Percentiles rank a stretch among this genome's conserved stretches.
These are phyloP conservation scores for Anguilla megastoma DNA, from an alignment of 2,797 vertebrate genomes.

Conservation along the genomic window DNA sequence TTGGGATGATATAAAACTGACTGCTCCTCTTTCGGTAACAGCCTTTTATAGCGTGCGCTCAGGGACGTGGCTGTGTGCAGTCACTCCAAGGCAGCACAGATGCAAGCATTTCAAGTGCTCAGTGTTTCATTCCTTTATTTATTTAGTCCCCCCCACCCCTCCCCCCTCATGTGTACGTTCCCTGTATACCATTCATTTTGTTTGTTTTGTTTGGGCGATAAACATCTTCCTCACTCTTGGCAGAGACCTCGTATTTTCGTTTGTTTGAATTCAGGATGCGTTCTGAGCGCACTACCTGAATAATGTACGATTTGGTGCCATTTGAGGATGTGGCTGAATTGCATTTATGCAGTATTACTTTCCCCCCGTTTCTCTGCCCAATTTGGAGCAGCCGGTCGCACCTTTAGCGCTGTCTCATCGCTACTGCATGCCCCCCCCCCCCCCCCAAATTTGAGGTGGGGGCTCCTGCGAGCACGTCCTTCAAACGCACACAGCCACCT, in stretches of 20 bases:
- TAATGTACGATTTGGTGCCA: neutral
- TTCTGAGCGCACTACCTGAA: neutral
- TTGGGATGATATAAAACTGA: neutral
- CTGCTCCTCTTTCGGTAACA: neutral
- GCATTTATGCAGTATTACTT: neutral
- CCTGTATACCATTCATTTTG: neutral
- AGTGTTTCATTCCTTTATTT: neutral
- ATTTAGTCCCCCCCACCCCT: neutral
- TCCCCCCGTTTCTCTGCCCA: neutral
- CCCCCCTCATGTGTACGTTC: neutral
- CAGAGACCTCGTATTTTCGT: neutral
- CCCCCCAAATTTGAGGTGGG: neutral
- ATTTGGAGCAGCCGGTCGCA: neutral
- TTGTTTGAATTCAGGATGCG: neutral
- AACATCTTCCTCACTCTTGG: neutral
- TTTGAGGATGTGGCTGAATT: neutral
- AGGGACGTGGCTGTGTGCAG: neutral
- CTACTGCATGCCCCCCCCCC: neutral
- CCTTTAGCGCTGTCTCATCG: neutral
- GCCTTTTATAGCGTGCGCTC: neutral
- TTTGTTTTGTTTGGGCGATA: neutral
- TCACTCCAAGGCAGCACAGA: neutral
- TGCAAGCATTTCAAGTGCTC: neutral
- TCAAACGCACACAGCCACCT: neutral
- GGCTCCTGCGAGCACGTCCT: neutral